Base-by-base conservation (phyloP, 2,888 invertebrate genomes). In the Diplolepis rosae region DNA sequence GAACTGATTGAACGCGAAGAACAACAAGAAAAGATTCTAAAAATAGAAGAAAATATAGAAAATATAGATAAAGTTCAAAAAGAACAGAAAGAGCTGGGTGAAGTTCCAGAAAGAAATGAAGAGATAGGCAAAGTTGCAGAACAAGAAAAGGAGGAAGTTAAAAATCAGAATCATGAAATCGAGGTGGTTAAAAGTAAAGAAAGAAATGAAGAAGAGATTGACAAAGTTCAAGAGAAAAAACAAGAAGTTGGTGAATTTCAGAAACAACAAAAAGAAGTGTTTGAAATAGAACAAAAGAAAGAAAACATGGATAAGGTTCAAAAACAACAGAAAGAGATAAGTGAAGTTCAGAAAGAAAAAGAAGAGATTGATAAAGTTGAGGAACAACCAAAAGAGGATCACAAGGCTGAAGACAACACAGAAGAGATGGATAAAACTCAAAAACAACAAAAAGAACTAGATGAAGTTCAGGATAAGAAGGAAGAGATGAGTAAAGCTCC, bases 281-380 rank as follows among this genome's bases (percentile, higher is more conserved):
- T 6, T 15, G 15, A 42, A 42, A 42, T 15, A 6, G 1, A n/a
- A 9, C 22, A 24, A 22, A 24, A 22, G 13, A 50, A 11, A 35
- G 18, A 32, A 56, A 18, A 18, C 1, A 13, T 7, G 15, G n/a
- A 15, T 15, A 42, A n/a, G 15, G 15, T 6, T 48, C 4, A 4
- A 22, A 3, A 4, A 48, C 9, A 22, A 22, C 11, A 22, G 18
- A 9, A 48, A 18, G 74, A 74, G 56, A 68, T 70, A 45, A 50
- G 28, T n/a, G 67, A 73, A 32, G 69, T 68, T 3, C 68, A 75
- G 51, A 68, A 75, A 52, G 69, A 18, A 15, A 61, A 73, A 13
- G 73, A 76, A 65, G 45, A 71, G 9, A 54, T 61, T 5, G 73
- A 74, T 65, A 73, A 79, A 7, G n/a, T 27, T 7, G 11, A 68